phyloP scores from a whole-genome alignment of 2,888 invertebrate species.

The Heteromurus nitidus region DNA sequence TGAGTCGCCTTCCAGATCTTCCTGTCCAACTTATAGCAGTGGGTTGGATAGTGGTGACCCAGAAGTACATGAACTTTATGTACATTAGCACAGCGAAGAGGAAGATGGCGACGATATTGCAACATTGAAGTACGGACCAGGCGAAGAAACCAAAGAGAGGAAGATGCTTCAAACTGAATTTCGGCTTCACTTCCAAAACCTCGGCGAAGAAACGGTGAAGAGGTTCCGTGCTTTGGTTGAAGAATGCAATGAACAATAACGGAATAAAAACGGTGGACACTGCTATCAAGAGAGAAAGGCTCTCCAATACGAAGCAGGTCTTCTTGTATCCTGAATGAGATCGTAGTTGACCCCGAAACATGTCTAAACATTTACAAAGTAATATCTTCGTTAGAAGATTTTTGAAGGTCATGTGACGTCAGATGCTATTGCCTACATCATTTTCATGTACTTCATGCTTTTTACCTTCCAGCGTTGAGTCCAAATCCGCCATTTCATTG shows the following conservation, averaged over 20 bases:
- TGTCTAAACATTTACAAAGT: not conserved
- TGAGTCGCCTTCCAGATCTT: not conserved
- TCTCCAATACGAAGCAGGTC: not conserved
- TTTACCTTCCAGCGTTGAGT: not conserved
- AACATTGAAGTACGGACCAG: constrained; percentile 14
- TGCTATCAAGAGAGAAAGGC: not conserved
- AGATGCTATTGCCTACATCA: not conserved
- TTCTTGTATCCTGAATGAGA: not conserved
- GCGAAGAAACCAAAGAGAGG: constrained; percentile 11
- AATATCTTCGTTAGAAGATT: not conserved
- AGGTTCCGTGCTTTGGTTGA: constrained; percentile 16
- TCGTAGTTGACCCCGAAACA: not conserved
- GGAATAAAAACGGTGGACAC: not conserved
- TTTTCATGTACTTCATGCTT: not conserved
- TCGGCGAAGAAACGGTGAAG: constrained; percentile 25
- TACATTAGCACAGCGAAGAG: not conserved
- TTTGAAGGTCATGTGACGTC: not conserved
- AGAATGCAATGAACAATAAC: not conserved
- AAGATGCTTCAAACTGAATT: not conserved
- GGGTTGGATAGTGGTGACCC: constrained; percentile 10
- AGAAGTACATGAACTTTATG: not conserved
- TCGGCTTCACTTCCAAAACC: constrained; percentile 5
- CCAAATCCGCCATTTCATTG: not conserved
- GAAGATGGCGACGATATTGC: not conserved
- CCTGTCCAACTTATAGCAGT: no score